Evolutionary conservation across 92 coral and sea anemone genomes (phyloP).

Genomic region (Umimayanthus chanpuru): DNA sequence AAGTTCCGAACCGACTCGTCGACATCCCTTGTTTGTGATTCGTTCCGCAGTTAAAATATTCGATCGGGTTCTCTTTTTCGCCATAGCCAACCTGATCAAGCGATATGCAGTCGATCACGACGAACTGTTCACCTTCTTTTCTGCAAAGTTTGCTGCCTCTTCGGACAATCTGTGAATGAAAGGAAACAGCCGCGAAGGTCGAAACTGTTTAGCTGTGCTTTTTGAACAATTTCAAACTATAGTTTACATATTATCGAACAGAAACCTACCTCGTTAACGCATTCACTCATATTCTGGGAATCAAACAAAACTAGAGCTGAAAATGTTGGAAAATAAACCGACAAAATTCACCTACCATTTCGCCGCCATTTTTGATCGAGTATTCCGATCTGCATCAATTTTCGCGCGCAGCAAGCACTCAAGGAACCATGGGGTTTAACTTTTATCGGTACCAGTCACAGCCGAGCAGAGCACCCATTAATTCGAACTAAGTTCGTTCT

Average conservation of each 20-base stretch:
- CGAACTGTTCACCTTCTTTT: not conserved
- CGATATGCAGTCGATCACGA: not conserved
- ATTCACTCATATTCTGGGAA: not conserved
- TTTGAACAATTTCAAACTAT: not conserved
- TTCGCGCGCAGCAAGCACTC: constrained; percentile 75
- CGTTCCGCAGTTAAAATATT: not conserved
- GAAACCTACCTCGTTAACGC: not conserved
- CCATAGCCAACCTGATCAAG: not conserved
- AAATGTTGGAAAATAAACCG: not conserved
- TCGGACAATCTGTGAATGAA: not conserved
- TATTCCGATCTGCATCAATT: constrained; percentile 61
- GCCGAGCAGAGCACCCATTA: not conserved
- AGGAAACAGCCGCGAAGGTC: not conserved
- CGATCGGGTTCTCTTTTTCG: not conserved
- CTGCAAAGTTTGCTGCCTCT: not conserved
- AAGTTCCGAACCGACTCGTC: not conserved
- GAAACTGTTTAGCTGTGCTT: not conserved
- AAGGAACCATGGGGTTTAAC: constrained; percentile 53
- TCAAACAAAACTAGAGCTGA: not conserved
- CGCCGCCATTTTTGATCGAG: constrained; percentile 71
- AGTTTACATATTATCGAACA: not conserved
- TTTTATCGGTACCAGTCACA: not conserved
- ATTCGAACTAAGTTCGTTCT: too few relatives aligned
- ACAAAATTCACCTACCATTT: not conserved
- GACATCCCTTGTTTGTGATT: not conserved